Conservation (phyloP, 2,113 vertebrate genomes). For the Terrapene triunguis region DNA sequence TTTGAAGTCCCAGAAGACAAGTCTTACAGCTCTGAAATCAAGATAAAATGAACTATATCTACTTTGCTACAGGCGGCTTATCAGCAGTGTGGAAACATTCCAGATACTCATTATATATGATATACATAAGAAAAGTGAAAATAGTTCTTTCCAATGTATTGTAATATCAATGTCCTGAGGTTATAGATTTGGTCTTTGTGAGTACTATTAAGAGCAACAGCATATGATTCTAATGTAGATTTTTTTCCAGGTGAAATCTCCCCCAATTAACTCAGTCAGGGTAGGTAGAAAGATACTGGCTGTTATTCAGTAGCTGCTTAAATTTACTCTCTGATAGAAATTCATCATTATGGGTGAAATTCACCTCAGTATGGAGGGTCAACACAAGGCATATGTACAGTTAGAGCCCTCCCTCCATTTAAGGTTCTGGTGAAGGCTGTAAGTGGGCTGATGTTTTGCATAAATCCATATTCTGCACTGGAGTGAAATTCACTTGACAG, state of each 20-base stretch:
- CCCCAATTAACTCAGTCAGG: constrained; percentile 67
- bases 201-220: neutral
- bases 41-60: constrained; percentile 51
- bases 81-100: constrained; percentile 51
- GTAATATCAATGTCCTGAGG: constrained; percentile 47
- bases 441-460: neutral
- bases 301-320: constrained; percentile 15
- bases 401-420: neutral
- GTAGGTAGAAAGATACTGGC: neutral
- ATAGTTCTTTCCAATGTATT: constrained; percentile 42
- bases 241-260: constrained; percentile 54
- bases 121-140: constrained; percentile 57
- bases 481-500: neutral
- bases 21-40: constrained; percentile 32
- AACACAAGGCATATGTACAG: neutral
- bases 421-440: neutral
- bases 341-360: constrained; percentile 30
- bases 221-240: neutral
- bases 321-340: constrained; percentile 54
- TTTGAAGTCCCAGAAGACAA: constrained; percentile 16
- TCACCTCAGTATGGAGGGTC: constrained; percentile 21
- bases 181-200: constrained; percentile 36
- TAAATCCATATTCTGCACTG: neutral
- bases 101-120: constrained; percentile 60
- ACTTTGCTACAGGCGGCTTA: constrained; percentile 70